Evolutionary conservation across 2,113 vertebrate genomes (phyloP).

Genomic region (Spilogale gracilis): DNA sequence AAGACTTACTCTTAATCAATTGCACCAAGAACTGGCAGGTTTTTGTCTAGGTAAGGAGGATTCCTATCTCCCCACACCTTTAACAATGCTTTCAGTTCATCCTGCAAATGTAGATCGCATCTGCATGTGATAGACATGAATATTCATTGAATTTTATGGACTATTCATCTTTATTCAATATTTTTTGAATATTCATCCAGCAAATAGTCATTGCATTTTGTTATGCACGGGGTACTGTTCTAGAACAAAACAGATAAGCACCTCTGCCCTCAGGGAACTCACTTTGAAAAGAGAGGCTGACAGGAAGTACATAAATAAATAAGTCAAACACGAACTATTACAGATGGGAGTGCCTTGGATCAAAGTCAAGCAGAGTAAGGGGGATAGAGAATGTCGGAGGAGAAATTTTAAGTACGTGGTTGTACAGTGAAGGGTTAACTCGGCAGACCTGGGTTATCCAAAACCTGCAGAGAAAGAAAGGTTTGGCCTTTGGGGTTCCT

Average conservation of each 20-base stretch:
- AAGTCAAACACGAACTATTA: neutral
- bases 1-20: neutral
- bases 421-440: neutral
- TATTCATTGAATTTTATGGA: neutral
- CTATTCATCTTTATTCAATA: neutral
- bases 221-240: neutral
- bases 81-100: neutral
- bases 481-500: neutral
- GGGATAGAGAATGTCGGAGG: neutral
- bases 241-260: neutral
- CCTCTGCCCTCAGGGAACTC: neutral
- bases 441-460: neutral
- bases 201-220: neutral
- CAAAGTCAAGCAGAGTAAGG: neutral
- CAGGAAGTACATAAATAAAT: neutral
- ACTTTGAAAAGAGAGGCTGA: neutral
- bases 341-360: neutral
- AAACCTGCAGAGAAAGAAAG: neutral
- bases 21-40: neutral
- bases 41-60: neutral
- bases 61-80: neutral
- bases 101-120: neutral
- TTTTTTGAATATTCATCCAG: neutral
- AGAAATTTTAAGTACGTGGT: neutral
- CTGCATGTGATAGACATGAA: neutral